A percentile compares a stretch with the other conserved stretches of the same genome.
phyloP scores from a whole-genome alignment of 2,888 invertebrate genomes.

The Lamellibrachia columna region DNA sequence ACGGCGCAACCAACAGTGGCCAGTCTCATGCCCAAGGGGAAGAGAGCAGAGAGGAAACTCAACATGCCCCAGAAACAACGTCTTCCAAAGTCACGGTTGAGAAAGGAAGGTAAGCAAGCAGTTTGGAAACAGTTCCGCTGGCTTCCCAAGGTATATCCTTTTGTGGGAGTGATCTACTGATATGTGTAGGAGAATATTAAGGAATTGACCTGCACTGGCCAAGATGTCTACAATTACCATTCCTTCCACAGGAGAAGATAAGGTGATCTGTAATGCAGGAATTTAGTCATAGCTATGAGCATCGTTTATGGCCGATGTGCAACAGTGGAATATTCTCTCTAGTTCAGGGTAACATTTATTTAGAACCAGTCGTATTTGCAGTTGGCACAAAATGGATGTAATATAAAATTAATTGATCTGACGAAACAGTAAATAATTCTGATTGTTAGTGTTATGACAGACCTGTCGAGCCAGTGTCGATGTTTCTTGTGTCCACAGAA shows the following conservation, averaged over 20 bases:
- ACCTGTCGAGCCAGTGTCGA: too few species aligned
- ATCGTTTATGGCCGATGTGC: background rate
- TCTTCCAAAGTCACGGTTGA: background rate
- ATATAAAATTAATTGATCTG: background rate
- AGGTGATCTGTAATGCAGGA: background rate
- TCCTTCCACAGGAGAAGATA: background rate
- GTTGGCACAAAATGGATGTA: background rate
- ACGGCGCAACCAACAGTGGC: background rate
- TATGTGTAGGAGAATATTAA: background rate
- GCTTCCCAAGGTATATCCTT: background rate
- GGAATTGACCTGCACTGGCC: background rate
- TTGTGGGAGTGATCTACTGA: background rate
- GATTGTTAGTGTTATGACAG: too few species aligned
- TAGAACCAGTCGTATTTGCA: background rate
- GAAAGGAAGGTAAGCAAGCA: background rate
- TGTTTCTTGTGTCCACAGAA: background rate
- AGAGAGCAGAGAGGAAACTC: background rate
- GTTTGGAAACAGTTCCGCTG: background rate
- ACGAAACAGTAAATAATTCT: background rate
- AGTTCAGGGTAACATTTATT: background rate
- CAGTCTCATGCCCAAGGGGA: background rate
- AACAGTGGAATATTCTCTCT: background rate
- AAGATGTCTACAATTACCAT: background rate
- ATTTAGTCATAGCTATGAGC: background rate
- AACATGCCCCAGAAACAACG: background rate